Evolutionary conservation across 2,113 vertebrate genomes (phyloP), one percentile per base, ranked within the genome.

Genomic region (Ictidomys tridecemlineatus): DNA sequence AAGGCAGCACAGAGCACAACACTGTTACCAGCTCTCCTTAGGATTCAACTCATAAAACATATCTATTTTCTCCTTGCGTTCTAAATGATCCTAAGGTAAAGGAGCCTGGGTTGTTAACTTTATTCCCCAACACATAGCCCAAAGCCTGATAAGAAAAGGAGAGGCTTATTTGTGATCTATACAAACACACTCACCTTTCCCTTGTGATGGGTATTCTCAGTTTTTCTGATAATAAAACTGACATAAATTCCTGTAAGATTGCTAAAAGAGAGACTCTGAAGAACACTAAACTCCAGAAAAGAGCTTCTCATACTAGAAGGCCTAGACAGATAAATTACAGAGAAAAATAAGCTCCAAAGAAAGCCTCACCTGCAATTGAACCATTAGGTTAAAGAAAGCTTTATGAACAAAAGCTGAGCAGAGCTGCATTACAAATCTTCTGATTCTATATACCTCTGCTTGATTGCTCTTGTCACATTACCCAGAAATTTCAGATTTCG

Each of bases 221-320:
- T 39, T 92, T 69, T 84, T 61, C 70, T 80, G 6, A 8, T 51
- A 89, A 83, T 67, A 78, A 30, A 34, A 89, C 30, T 74, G 53
- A 90, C 9, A 8, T 61, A 93, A 30, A 34, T 78, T 30, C 53
- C 82, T 79, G 0, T 8, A 73, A 65, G 45, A 88, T 58, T 91
- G 53, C 34, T 76, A 78, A 89, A 63, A 90, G 32, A 95, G 39
- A 53, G 48, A 32, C 63, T 92, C 37, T 91, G 34, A 96, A 87
- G 45, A 84, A 87, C 58, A 92, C 78, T 82, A 30, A 87, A 80
- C 30, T 80, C 70, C 73, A 88, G 48, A 76, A 91, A 85, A 77
- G 45, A 78, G 63, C 53, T 83, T 69, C 74, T 83, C 74, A 56
- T 63, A 20, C 34, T 84, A 32, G 56, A 96, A 3, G 39, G 13